phyloP scores from a whole-genome alignment of 2,888 invertebrate genomes.

The Entomobrya multifasciata region DNA sequence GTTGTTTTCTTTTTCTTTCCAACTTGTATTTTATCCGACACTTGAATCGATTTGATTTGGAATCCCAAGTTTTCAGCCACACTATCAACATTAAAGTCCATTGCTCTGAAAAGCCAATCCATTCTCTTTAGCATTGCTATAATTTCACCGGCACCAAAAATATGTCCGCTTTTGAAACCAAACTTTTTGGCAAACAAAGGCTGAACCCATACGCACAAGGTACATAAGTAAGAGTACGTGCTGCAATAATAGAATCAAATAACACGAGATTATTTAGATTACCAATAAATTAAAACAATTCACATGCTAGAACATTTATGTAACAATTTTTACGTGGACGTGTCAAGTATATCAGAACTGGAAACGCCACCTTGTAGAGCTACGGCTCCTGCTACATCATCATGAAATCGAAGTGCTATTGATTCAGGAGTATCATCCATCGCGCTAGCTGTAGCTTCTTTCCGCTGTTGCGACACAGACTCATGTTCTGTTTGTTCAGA shows the following conservation, averaged over 20 bases:
- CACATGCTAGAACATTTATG: neutral
- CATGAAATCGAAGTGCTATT: constrained; percentile 13
- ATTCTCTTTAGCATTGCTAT: constrained; percentile 53
- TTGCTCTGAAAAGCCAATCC: constrained; percentile 68
- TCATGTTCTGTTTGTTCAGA: no score
- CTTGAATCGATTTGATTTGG: constrained; percentile 43
- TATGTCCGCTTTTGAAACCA: constrained; percentile 37
- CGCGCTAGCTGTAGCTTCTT: no score
- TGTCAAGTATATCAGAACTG: constrained; percentile 27
- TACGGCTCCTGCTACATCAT: constrained; percentile 19
- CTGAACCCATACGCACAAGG: constrained; percentile 73
- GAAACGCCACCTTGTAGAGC: neutral
- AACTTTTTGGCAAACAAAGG: constrained; percentile 74
- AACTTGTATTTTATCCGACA: constrained; percentile 37
- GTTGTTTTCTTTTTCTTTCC: neutral
- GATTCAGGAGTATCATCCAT: no score
- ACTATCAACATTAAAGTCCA: constrained; percentile 73
- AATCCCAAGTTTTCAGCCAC: constrained; percentile 73
- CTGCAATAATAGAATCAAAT: neutral
- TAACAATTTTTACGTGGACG: constrained; percentile 31
- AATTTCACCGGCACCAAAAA: constrained; percentile 69
- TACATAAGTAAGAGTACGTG: constrained; percentile 35
- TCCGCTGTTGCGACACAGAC: no score
- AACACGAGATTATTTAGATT: no score
- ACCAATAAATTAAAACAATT: no score